Conservation (phyloP, 2,113 vertebrate genomes). For the Triplophysa tibetana region DNA sequence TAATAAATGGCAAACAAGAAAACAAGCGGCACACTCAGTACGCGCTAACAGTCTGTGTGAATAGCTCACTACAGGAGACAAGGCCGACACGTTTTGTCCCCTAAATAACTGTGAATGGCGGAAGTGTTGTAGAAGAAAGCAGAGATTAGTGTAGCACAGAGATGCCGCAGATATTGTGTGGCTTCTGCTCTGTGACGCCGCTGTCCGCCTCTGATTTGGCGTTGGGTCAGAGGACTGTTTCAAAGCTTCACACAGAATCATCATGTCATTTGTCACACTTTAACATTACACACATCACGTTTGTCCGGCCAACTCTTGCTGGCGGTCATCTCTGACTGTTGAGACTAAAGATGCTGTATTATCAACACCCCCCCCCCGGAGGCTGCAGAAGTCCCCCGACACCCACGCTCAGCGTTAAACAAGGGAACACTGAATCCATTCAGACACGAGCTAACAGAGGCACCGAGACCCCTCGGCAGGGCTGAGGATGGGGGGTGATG, state of each 20-base stretch:
- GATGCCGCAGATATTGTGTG: slow-evolving; percentile 7
- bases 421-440: slow-evolving; percentile 35
- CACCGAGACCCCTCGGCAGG: not conserved
- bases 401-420: not conserved
- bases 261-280: slow-evolving; percentile 59
- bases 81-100: not conserved
- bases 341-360: not conserved
- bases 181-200: not conserved
- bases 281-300: slow-evolving; percentile 43
- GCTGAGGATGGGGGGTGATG: not conserved
- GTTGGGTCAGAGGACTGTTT: slow-evolving; percentile 10
- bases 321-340: not conserved
- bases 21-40: slow-evolving; percentile 1
- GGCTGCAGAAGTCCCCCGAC: not conserved
- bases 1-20: slow-evolving; percentile 4
- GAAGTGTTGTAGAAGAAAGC: slow-evolving; percentile 17
- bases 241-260: slow-evolving; percentile 59
- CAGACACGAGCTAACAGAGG: not conserved
- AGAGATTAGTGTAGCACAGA: not conserved
- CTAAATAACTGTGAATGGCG: slow-evolving; percentile 24
- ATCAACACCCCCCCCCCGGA: slow-evolving; percentile 11
- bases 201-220: slow-evolving; percentile 41
- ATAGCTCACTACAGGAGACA: not conserved
- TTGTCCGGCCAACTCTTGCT: slow-evolving; percentile 51
- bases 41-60: slow-evolving; percentile 24